phyloP scores from a whole-genome alignment of 2,888 invertebrate species.

The Bombylius major region DNA sequence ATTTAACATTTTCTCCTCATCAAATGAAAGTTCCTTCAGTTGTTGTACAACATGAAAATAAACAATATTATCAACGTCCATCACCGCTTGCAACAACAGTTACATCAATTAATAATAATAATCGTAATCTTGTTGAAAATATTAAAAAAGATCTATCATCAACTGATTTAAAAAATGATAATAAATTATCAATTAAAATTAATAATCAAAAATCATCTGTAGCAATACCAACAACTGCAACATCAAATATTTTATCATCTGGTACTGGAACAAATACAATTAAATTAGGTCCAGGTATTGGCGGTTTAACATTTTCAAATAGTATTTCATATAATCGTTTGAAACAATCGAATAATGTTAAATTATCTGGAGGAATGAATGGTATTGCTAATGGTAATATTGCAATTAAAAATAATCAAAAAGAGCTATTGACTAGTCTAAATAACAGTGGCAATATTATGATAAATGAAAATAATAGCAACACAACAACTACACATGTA shows the following conservation, averaged over 20 bases:
- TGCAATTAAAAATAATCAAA: constrained; percentile 1
- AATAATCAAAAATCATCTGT: constrained; percentile 26
- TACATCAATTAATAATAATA: neutral
- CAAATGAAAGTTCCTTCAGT: constrained; percentile 51
- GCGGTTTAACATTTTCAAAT: constrained; percentile 35
- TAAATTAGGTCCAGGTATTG: constrained; percentile 34
- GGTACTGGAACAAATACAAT: constrained; percentile 28
- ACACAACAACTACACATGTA: constrained; percentile 11
- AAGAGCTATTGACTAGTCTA: constrained; percentile 11
- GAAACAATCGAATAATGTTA: constrained; percentile 24
- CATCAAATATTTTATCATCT: constrained; percentile 13
- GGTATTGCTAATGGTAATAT: neutral
- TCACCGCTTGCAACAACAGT: constrained; percentile 26
- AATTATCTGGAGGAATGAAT: neutral
- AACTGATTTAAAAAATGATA: constrained; percentile 24
- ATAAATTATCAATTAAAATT: constrained; percentile 18
- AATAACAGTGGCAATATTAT: constrained; percentile 1
- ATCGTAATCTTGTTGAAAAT: constrained; percentile 29
- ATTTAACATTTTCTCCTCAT: constrained; percentile 58
- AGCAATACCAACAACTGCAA: constrained; percentile 10
- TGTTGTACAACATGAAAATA: neutral
- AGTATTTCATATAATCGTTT: constrained; percentile 34
- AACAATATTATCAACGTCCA: constrained; percentile 26
- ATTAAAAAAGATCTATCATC: constrained; percentile 54
- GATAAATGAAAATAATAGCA: neutral